Base-by-base conservation (phyloP, 2,797 vertebrate genomes). In the Eulemur coronatus region DNA sequence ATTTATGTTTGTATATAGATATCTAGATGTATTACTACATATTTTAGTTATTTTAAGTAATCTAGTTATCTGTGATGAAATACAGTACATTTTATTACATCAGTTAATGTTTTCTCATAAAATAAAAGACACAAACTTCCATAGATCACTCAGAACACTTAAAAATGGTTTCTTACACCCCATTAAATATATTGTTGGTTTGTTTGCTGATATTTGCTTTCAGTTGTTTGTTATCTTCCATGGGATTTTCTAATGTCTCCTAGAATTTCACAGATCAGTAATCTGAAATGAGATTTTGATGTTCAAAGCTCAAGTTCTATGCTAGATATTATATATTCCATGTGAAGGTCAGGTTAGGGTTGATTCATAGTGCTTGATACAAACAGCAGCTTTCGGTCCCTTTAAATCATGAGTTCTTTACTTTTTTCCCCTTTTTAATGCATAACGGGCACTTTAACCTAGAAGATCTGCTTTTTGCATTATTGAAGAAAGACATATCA, bases 251-350 rank as follows among this genome's bases (percentile, higher is more conserved):
- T 0, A 0, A 91, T 95, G 86, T 35, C 88, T 91, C 72, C 67
- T 88, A 93, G 96, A 97, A 95, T 98, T 98, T 98, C 95, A 98
- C 94, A 98, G 94, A 84, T 94, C 91, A 97, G 86, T 96, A 97
- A 95, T 76, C 28, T 4, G 96, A 97, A 98, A 97, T 98, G 80
- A 97, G 95, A 89, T 97, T 97, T 96, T 98, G 88, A 85, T 96
- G 86, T 97, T 94, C 72, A 97, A 24, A 95, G 75, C 84, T 65
- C 63, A 63, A 48, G 67, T 69, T 10, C 75, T 84, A 80, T 97
- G 75, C 50, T 38, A 84, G 96, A 89, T 82, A 70, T 97, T 95
- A n/a, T 70, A 50, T 91, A 67, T 55, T 94, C 88, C 85, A 15
- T 94, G 95, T 97, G 97, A 98, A 98, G 96, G 96, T 97, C 96